Conservation (phyloP, 2,113 vertebrate species). For the Psittacara wagleri region DNA sequence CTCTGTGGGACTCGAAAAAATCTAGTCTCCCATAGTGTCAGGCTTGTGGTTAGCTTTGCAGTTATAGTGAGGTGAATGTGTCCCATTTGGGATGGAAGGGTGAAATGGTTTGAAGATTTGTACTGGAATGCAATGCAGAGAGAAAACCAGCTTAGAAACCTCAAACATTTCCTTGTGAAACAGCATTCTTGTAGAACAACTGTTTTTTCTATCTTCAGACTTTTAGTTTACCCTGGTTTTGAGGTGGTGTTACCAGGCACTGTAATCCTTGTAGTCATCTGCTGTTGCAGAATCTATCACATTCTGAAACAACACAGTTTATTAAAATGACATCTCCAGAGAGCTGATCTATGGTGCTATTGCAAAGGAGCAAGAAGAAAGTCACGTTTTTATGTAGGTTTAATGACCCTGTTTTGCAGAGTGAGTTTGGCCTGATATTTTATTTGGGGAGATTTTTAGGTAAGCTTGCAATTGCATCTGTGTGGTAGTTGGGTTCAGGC, state of each 20-base stretch:
- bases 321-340: neutral
- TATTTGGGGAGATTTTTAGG: neutral
- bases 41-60: neutral
- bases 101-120: neutral
- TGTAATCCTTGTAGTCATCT: neutral
- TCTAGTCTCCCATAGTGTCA: neutral
- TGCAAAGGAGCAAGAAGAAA: neutral
- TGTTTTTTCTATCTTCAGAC: neutral
- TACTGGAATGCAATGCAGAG: neutral
- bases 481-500: neutral
- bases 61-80: neutral
- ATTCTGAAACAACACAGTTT: neutral
- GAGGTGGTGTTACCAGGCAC: neutral
- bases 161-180: neutral
- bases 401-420: neutral
- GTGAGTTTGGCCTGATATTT: neutral
- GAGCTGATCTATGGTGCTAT: neutral
- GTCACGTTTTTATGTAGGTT: neutral
- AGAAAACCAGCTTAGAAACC: neutral
- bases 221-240: neutral
- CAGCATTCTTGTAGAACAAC: neutral
- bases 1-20: neutral
- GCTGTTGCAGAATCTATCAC: accelerated
- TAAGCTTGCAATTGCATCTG: neutral
- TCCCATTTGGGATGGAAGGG: neutral